Base-by-base conservation (phyloP, 64 coral and sea anemone species). In the Montipora cactus region DNA sequence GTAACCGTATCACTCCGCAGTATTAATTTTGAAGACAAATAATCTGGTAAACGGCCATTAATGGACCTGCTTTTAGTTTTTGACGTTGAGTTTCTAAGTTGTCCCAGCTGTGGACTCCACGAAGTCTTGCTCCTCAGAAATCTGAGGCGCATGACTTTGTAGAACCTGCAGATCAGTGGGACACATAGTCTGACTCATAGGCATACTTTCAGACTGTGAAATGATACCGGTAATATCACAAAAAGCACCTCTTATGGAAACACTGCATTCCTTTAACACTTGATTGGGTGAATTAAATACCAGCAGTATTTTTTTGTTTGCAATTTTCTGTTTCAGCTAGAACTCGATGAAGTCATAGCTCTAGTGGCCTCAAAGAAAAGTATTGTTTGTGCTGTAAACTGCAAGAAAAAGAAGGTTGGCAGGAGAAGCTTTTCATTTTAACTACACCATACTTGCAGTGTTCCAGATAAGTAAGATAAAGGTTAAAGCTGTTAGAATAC, bases 61-160 rank as follows among this genome's bases (percentile, higher is more conserved):
- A 89, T 59, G 19, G 74, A 78, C 59, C 73, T 15, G 89, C 59
- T 64, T 84, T 85, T 62, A 58, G 70, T 81, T 83, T 84, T 92
- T 84, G 49, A 84, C 90, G 69, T 15, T 68, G 79, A 58, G 67
- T 84, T 84, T 92, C 90, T 83, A 92, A 84, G 21, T 84, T 92
- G 74, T 93, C 59, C 91, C 49, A 49, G 58, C 37, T 37, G 37
- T 37, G 37, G 37, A 37, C 37, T 37, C 37, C 37, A 37, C 37
- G 37, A 37, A 37, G 37, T 37, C 37, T 37, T 37, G 37, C 37
- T 0, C 37, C 37, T 37, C 37, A 37, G 37, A 37, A 37, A 37
- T 37, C 37, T 37, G 37, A 37, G 37, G 37, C 37, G 37, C 2
- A 2, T 37, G 37, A 37, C 37, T 37, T 37, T 37, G 37, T 37